Conservation (phyloP, 2,113 vertebrate species). For the Oryzias javanicus region DNA sequence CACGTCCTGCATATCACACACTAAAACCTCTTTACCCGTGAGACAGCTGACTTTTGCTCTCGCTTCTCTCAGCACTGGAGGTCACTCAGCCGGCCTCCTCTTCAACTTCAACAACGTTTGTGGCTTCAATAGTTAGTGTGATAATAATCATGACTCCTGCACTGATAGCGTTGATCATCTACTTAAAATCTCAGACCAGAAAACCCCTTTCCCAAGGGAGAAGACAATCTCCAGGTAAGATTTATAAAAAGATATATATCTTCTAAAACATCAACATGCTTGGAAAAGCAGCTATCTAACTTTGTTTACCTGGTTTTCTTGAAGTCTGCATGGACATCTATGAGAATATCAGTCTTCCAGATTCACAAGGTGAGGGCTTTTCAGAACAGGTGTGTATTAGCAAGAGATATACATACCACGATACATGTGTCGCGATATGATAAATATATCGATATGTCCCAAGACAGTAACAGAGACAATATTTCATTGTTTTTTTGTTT, state of each 20-base stretch:
- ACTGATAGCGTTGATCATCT: conserved; percentile 9
- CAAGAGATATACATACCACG: no score
- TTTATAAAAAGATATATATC: neutral
- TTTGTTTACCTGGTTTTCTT: neutral
- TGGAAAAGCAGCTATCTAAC: neutral
- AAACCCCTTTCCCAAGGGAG: neutral
- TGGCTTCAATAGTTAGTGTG: neutral
- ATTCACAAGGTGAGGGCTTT: conserved; percentile 4
- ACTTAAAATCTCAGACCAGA: conserved; percentile 6
- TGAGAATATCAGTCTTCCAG: neutral
- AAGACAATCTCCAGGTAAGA: conserved; percentile 24
- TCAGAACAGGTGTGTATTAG: no score
- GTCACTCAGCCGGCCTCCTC: fast-evolving
- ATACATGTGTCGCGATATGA: no score
- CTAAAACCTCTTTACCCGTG: neutral
- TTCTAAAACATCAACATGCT: neutral
- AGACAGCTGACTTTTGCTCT: neutral
- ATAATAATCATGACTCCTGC: neutral
- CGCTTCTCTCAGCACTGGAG: neutral
- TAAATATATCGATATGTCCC: no score
- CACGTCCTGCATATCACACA: neutral
- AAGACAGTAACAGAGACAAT: no score
- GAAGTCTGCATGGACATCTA: neutral
- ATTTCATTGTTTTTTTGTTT: no score
- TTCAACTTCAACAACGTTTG: neutral